phyloP scores from a whole-genome alignment of 1,140 invertebrate genomes.

The Drosophila nigrodunni region DNA sequence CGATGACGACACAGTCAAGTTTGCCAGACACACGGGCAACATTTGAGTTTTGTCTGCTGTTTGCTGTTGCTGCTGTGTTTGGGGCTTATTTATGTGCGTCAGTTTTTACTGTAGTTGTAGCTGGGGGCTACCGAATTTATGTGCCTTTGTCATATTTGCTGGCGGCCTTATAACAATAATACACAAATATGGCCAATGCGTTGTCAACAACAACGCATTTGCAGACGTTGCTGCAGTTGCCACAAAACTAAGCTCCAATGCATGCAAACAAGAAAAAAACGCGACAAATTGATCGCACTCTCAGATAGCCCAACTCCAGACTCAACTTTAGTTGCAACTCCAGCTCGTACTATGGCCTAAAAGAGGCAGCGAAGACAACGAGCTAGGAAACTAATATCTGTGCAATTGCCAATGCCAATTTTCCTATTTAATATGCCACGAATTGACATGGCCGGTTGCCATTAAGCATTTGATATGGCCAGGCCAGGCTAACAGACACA shows the following conservation, averaged over 20 bases:
- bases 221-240: slow-evolving; percentile 7
- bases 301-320: slow-evolving; percentile 65
- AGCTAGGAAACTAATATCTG: slow-evolving; percentile 71
- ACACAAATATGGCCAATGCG: slow-evolving; percentile 80
- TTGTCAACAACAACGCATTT: slow-evolving; percentile 74
- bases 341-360: slow-evolving; percentile 35
- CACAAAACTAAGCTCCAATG: slow-evolving; percentile 5
- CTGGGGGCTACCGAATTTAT: slow-evolving; percentile 75
- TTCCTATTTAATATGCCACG: slow-evolving; percentile 81
- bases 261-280: slow-evolving; percentile 60
- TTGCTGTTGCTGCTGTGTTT: slow-evolving; percentile 35
- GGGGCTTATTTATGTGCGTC: slow-evolving; percentile 52
- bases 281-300: slow-evolving; percentile 79
- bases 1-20: slow-evolving; percentile 70
- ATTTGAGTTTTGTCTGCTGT: slow-evolving; percentile 36
- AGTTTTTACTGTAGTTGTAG: slow-evolving; percentile 36
- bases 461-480: slow-evolving; percentile 77
- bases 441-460: slow-evolving; percentile 79
- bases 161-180: slow-evolving; percentile 71
- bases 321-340: slow-evolving; percentile 28
- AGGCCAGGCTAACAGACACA: slow-evolving; percentile 22
- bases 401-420: slow-evolving; percentile 81
- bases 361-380: slow-evolving; percentile 18
- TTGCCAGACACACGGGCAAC: slow-evolving; percentile 73
- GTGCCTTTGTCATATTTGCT: slow-evolving; percentile 81